Evolutionary conservation across 2,113 vertebrate genomes (phyloP).

Genomic region (Pogonocichla stellata): DNA sequence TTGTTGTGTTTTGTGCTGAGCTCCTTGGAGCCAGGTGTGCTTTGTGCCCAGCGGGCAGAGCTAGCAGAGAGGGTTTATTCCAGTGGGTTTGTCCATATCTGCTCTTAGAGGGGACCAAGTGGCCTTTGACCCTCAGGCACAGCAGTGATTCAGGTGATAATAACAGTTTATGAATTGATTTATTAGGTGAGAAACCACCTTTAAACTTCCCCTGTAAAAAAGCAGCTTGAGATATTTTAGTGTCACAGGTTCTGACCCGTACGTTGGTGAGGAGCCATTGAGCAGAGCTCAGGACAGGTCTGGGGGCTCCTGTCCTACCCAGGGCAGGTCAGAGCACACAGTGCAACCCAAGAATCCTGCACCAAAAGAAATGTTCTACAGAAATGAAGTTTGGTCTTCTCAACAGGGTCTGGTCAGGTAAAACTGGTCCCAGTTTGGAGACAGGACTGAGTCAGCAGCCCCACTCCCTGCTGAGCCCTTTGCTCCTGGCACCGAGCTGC

Average conservation of each 20-base stretch:
- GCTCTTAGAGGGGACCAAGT: background rate
- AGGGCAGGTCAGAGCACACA: background rate
- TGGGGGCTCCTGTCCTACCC: background rate
- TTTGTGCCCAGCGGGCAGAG: background rate
- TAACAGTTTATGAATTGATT: background rate
- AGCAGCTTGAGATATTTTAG: background rate
- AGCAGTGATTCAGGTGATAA: background rate
- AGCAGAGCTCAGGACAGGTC: background rate
- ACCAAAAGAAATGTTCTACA: background rate
- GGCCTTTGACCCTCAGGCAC: background rate
- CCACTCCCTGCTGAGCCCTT: background rate
- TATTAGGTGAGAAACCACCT: background rate
- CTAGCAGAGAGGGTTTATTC: background rate
- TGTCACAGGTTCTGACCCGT: background rate
- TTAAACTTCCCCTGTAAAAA: background rate
- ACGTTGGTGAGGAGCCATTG: fast-evolving
- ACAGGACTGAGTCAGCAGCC: constrained; percentile 12
- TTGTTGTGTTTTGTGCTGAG: background rate
- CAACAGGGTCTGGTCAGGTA: constrained; percentile 15
- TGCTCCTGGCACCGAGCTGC: background rate
- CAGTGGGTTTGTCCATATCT: background rate
- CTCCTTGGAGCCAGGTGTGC: background rate
- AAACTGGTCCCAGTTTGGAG: constrained; percentile 33
- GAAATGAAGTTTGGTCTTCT: background rate
- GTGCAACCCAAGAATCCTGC: background rate